These are phyloP conservation scores for Varanus komodoensis DNA, from an alignment of 2,113 vertebrate genomes.

Conservation along the genomic window DNA sequence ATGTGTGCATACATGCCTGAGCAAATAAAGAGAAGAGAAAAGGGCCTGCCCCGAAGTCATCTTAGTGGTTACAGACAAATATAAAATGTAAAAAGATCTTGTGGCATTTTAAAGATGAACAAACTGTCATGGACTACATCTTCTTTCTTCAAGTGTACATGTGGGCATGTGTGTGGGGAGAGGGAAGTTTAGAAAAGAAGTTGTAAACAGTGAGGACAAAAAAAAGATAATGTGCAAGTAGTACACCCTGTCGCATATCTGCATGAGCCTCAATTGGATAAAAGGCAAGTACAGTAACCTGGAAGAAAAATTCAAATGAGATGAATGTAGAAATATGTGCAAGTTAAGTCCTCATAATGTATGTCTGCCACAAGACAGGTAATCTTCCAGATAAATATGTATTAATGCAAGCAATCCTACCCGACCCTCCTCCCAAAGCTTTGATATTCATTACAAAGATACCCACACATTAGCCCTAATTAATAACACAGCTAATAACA, in stretches of 20 bases:
- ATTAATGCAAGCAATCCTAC: constrained; percentile 42
- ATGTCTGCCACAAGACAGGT: constrained; percentile 58
- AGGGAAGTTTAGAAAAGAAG: background rate
- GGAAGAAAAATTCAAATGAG: constrained; percentile 4
- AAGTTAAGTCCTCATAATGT: constrained; percentile 37
- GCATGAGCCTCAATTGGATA: background rate
- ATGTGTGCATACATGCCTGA: background rate
- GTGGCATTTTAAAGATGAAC: background rate
- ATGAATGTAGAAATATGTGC: constrained; percentile 44
- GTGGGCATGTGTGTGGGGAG: background rate
- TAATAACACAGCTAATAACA: constrained; percentile 56
- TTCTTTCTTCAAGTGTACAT: background rate
- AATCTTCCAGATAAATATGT: constrained; percentile 56
- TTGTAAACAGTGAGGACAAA: background rate
- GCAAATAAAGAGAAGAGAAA: background rate
- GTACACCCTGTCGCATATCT: background rate
- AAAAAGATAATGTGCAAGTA: background rate
- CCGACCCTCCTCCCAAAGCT: constrained; percentile 34
- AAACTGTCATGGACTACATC: background rate
- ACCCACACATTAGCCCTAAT: constrained; percentile 43
- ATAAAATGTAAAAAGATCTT: background rate
- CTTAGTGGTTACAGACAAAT: background rate
- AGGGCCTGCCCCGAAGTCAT: background rate
- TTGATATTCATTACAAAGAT: constrained; percentile 41
- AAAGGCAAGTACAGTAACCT: background rate